Base-by-base conservation (phyloP, 2,113 vertebrate genomes). In the Tachuris rubrigastra region DNA sequence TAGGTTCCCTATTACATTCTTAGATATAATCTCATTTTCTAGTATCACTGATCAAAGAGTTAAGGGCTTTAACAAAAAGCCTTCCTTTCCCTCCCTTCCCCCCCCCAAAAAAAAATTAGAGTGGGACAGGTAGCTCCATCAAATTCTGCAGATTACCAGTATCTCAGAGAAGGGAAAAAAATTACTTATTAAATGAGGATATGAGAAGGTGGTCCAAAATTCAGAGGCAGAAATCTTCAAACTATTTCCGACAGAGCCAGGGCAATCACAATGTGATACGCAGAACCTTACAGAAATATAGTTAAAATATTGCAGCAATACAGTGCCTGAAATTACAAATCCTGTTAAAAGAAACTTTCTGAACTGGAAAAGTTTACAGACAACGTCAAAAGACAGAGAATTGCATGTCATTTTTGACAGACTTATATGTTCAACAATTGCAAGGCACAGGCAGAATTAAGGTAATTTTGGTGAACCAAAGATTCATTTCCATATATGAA, bases 111-210 rank as follows among this genome's bases (percentile, higher is more conserved):
- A 62, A 17, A 20, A 65, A 58, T 11, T 12, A 42, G 10, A 50
- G 14, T 22, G 17, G 6, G 19, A 66, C 22, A 85, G 27, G 25
- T 46, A 62, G 20, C 20, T 81, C 52, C 25, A 66, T 8, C 22
- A 75, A 63, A 37, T 72, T 68, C 63, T 86, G 37, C 46, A 50
- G 25, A 37, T 53, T 66, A 66, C 6, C 12, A 49, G 12, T 28
- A 10, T 49, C 37, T 41, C 20, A 24, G 22, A 16, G 10, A 9
- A 2, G 8, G 7, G 6, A 1, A 0, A 0, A 2, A 27, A 86
- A 85, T 31, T 0, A 21, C 21, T 67, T 63, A 20, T 62, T 53
- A n/a, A 52, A 66, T 49, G 5, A 89, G 10, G 4, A 53, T 41
- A 37, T 33, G 15, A 75, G 33, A 73, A 69, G 23, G 14, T 33